Base-by-base conservation (phyloP, 2,888 invertebrate species). In the Tetragonisca angustula region DNA sequence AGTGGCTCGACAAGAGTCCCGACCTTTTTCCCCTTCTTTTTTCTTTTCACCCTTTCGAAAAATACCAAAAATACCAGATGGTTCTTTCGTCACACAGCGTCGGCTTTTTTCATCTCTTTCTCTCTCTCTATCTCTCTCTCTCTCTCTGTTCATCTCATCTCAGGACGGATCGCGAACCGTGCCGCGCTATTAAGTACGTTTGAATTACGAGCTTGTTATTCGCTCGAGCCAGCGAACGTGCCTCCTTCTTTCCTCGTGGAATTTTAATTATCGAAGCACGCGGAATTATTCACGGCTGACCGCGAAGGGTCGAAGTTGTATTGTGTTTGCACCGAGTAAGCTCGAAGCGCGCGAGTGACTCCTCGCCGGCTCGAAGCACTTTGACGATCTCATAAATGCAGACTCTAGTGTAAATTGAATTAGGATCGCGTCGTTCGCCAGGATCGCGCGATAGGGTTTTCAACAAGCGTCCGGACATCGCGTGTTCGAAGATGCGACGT, bases 1-100 rank as follows among this genome's bases (percentile, higher is more conserved):
- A 89, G 87, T 84, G 78, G 59, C 50, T 27, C 32, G 49, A 36
- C 52, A 36, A 65, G 24, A 43, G 54, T 54, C 15, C 64, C 54
- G 64, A 74, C 65, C 5, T 3, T 11, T 4, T 3, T 1, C 6
- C 6, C 59, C 13, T 0, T 5, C 21, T 9, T 6, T 52, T 36
- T 65, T n/a, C 19, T 4, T 19, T 50, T 11, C 5, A 15, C 4
- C 27, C 27, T 43, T 61, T n/a, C 32, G 11, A 15, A 24, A 50
- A 76, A 24, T 62, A 24, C 17, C 49, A 4, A 32, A 32, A 32
- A 32, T 32, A 24, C 4, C 5, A 9, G 9, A 1, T 43, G 43
- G 24, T 50, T 52, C 36, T 24, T 50, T 13, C 27, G 2, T 21
- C 6, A 11, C 43, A 9, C 43, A 43, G 49, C 21, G 15, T 49